Percentiles rank a stretch among this genome's conserved stretches.
Evolutionary conservation across 2,888 invertebrate species (phyloP).

Genomic region (Drosophila mayaguana): DNA sequence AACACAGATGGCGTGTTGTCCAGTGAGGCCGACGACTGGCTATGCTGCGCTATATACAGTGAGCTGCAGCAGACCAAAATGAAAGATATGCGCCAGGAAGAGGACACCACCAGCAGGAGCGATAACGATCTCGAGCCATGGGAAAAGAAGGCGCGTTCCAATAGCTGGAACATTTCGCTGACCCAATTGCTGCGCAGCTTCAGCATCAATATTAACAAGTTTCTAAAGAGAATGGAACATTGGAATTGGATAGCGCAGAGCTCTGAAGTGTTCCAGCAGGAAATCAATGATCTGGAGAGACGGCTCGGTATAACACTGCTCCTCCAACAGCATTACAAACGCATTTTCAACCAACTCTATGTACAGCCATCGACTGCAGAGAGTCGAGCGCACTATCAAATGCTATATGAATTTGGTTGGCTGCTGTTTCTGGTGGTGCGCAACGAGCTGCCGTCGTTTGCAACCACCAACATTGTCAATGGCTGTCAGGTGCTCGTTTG

Average conservation of each 20-base stretch:
- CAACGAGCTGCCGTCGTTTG: conserved; percentile 55
- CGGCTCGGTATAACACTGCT: conserved; percentile 48
- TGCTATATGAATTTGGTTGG: conserved; percentile 68
- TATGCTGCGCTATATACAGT: conserved; percentile 63
- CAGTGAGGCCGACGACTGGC: conserved; percentile 51
- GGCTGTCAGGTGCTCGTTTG: conserved; percentile 64
- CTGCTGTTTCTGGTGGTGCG: conserved; percentile 59
- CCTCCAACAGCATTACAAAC: conserved; percentile 50
- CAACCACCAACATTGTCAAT: conserved; percentile 42
- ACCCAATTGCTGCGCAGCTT: conserved; percentile 56
- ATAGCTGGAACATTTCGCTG: conserved; percentile 65
- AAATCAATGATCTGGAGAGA: conserved; percentile 44
- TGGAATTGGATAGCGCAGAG: conserved; percentile 61
- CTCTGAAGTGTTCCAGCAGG: conserved; percentile 35
- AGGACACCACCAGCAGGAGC: neutral
- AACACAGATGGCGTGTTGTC: conserved; percentile 49
- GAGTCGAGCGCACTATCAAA: conserved; percentile 39
- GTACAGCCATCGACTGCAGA: conserved; percentile 38
- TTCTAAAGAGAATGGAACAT: conserved; percentile 53
- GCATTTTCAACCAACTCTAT: conserved; percentile 54
- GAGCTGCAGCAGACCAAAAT: conserved; percentile 60
- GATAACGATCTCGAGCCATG: conserved; percentile 2
- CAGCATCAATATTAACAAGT: conserved; percentile 49
- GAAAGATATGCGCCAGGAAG: conserved; percentile 35
- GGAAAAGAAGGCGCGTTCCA: conserved; percentile 17